Evolutionary conservation across 2,888 invertebrate genomes (phyloP).

Genomic region (Drosophila kanekoi): DNA sequence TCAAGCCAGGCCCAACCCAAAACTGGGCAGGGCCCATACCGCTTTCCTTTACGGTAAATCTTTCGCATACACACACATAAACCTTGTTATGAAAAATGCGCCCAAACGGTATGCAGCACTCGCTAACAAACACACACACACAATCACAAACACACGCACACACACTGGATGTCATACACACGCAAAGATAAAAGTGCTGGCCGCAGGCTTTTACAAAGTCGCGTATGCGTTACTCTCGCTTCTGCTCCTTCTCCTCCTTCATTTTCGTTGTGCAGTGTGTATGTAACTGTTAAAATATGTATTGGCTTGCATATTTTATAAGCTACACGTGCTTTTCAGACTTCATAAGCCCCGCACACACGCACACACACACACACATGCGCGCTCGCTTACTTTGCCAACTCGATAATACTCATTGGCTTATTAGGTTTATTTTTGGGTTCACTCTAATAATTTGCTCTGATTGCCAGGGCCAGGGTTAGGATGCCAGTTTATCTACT

Average conservation of each 20-base stretch:
- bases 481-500: conserved; percentile 13
- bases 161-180: background rate
- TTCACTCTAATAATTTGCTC: conserved; percentile 2
- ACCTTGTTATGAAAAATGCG: conserved; percentile 36
- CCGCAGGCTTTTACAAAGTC: conserved; percentile 30
- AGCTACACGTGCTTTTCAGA: conserved; percentile 54
- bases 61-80: conserved; percentile 20
- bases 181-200: conserved; percentile 36
- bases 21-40: conserved; percentile 11
- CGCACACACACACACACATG: conserved; percentile 4
- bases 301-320: conserved; percentile 58
- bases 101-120: conserved; percentile 33
- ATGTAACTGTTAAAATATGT: conserved; percentile 64
- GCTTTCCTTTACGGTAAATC: conserved; percentile 28
- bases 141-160: conserved; percentile 11
- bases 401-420: conserved; percentile 69
- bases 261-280: conserved; percentile 3
- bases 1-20: conserved; percentile 29
- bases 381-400: conserved; percentile 24
- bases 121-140: conserved; percentile 16
- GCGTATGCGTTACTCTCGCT: conserved; percentile 7
- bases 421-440: conserved; percentile 22
- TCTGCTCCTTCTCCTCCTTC: background rate
- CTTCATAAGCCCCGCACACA: conserved; percentile 16
- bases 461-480: conserved; percentile 31